A percentile compares a stretch with the other conserved stretches of the same genome.
These are phyloP conservation scores for Drosophila limbata DNA, from an alignment of 2,888 invertebrate genomes.

Conservation along the genomic window DNA sequence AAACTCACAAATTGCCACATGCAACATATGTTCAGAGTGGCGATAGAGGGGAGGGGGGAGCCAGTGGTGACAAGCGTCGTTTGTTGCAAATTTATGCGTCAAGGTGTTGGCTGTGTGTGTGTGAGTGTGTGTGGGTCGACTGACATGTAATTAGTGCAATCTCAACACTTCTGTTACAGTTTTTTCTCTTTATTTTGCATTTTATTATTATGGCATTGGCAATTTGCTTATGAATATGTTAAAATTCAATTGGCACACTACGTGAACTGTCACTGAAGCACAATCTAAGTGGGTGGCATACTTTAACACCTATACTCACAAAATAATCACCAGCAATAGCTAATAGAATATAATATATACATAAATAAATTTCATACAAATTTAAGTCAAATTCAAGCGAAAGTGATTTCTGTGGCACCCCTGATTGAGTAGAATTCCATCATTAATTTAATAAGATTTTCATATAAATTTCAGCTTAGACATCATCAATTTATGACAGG, in stretches of 20 bases:
- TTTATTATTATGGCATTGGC: constrained; percentile 36
- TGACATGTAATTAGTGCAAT: constrained; percentile 80
- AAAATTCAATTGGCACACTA: constrained; percentile 74
- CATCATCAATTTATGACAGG: constrained; percentile 44
- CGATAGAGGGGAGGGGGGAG: neutral
- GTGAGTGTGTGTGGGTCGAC: constrained; percentile 49
- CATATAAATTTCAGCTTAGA: neutral
- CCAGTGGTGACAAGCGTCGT: constrained; percentile 74
- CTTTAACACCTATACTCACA: neutral
- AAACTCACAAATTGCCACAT: constrained; percentile 59
- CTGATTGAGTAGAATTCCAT: no score
- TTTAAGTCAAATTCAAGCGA: no score
- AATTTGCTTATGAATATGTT: constrained; percentile 74
- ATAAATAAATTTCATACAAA: no score
- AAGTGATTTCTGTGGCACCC: no score
- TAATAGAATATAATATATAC: neutral
- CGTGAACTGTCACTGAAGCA: constrained; percentile 42
- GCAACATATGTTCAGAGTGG: constrained; percentile 38
- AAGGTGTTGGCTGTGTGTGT: constrained; percentile 69
- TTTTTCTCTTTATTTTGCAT: constrained; percentile 21
- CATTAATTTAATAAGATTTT: neutral
- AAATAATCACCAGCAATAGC: no score
- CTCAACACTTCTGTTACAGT: constrained; percentile 77
- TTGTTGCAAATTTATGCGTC: constrained; percentile 77
- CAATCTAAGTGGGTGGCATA: constrained; percentile 60